These are phyloP conservation scores for Eupelmus urozonus DNA, from an alignment of 2,888 invertebrate genomes.

Conservation along the genomic window DNA sequence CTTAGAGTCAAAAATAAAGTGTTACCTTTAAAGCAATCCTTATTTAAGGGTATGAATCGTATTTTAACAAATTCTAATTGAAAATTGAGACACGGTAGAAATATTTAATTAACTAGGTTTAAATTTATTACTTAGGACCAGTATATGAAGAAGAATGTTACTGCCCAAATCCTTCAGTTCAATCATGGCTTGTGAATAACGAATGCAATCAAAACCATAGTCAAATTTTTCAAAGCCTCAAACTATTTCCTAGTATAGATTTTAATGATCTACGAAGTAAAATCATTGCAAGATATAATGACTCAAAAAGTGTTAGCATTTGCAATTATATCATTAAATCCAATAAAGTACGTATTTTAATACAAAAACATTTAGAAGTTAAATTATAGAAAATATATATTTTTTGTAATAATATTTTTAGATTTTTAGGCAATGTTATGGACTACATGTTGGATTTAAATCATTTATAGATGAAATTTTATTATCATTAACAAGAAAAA, in stretches of 20 bases:
- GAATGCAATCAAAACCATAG: constrained; percentile 82
- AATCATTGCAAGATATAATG: constrained; percentile 85
- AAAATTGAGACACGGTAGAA: too few relatives aligned
- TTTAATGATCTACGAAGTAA: constrained; percentile 83
- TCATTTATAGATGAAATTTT: constrained; percentile 95
- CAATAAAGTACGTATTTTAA: constrained; percentile 79
- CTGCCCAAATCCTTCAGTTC: constrained; percentile 84
- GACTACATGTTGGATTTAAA: constrained; percentile 96
- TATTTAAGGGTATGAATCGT: constrained; percentile 80
- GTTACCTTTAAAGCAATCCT: constrained; percentile 83
- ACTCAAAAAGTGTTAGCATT: constrained; percentile 89
- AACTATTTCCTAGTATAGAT: constrained; percentile 83
- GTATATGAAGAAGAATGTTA: constrained; percentile 90
- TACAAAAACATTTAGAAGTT: neutral
- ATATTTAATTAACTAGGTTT: constrained; percentile 23
- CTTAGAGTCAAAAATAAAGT: constrained; percentile 83
- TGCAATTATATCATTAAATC: constrained; percentile 93
- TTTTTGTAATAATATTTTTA: constrained; percentile 64
- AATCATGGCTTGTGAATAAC: constrained; percentile 84
- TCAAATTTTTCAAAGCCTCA: constrained; percentile 87
- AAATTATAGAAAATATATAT: too few relatives aligned
- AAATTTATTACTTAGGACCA: too few relatives aligned
- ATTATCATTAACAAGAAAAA: constrained; percentile 89
- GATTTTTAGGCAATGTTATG: constrained; percentile 93
- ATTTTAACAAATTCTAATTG: neutral